Evolutionary conservation across 2,888 invertebrate species (phyloP).

Genomic region (Sphecodes monilicornis): DNA sequence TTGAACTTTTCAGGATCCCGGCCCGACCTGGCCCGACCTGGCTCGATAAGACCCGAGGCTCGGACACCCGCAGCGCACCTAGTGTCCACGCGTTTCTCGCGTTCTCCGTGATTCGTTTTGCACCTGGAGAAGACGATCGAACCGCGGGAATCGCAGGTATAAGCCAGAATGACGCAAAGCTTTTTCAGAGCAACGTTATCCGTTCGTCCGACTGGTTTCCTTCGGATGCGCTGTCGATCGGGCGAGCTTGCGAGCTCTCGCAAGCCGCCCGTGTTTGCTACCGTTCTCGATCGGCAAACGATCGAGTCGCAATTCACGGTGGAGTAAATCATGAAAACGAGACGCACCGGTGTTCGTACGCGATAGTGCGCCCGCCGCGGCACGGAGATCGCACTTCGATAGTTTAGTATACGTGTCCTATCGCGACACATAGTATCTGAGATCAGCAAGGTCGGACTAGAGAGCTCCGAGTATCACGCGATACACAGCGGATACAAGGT

Average conservation of each 20-base stretch:
- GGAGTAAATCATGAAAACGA: constrained; percentile 53
- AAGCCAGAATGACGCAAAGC: constrained; percentile 60
- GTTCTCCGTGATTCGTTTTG: constrained; percentile 17
- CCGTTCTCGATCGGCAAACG: constrained; percentile 8
- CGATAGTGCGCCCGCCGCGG: constrained; percentile 25
- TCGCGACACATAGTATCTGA: constrained; percentile 71
- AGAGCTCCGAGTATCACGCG: constrained; percentile 69
- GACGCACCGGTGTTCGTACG: constrained; percentile 54
- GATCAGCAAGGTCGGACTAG: constrained; percentile 76
- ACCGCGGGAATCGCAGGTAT: constrained; percentile 44
- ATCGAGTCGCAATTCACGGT: constrained; percentile 5
- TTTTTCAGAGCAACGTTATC: constrained; percentile 58
- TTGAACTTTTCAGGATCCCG: no score
- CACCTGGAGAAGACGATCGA: constrained; percentile 32
- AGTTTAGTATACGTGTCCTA: constrained; percentile 73
- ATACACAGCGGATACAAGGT: constrained; percentile 58
- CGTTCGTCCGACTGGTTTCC: constrained; percentile 6
- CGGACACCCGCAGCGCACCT: neutral
- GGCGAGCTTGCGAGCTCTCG: neutral
- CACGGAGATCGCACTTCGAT: constrained; percentile 65
- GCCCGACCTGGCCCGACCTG: no score
- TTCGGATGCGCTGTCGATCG: neutral
- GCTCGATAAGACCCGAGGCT: no score
- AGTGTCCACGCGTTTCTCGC: neutral
- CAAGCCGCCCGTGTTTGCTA: neutral